phyloP scores from a whole-genome alignment of 1,140 invertebrate species.

The Rhizoglyphus robini region DNA sequence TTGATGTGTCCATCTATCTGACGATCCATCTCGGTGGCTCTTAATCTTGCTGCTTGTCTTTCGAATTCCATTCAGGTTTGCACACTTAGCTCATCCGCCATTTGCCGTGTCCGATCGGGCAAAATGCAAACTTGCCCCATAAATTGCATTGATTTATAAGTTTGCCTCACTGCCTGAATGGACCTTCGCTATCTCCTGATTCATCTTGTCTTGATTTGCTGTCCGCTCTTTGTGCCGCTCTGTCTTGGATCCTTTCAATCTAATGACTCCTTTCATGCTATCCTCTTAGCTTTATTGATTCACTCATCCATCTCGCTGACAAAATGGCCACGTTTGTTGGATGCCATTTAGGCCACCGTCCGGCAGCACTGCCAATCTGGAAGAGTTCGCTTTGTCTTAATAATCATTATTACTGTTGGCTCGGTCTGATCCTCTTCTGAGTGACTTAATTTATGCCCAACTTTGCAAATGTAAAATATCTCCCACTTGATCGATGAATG shows the following conservation, averaged over 20 bases:
- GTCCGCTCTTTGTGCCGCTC: background rate
- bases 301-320: slow-evolving; percentile 15
- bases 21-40: background rate
- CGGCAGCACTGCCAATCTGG: no score
- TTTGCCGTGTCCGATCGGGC: slow-evolving; percentile 11
- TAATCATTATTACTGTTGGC: background rate
- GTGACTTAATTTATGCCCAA: slow-evolving; percentile 8
- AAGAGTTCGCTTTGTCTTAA: slow-evolving; percentile 3
- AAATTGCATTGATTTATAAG: slow-evolving; percentile 15
- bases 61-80: slow-evolving; percentile 11
- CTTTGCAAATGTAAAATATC: background rate
- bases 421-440: background rate
- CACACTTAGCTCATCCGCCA: slow-evolving; percentile 2
- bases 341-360: background rate
- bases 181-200: slow-evolving; percentile 12
- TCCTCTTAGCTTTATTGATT: slow-evolving; percentile 9
- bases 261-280: slow-evolving; percentile 9
- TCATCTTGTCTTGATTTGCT: slow-evolving; percentile 4
- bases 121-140: background rate
- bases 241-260: background rate
- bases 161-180: background rate
- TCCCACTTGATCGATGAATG: background rate
- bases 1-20: slow-evolving; percentile 13
- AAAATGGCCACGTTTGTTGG: background rate
- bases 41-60: background rate